Conservation (phyloP, 2,797 vertebrate genomes). For the Muscicapa comitata region DNA sequence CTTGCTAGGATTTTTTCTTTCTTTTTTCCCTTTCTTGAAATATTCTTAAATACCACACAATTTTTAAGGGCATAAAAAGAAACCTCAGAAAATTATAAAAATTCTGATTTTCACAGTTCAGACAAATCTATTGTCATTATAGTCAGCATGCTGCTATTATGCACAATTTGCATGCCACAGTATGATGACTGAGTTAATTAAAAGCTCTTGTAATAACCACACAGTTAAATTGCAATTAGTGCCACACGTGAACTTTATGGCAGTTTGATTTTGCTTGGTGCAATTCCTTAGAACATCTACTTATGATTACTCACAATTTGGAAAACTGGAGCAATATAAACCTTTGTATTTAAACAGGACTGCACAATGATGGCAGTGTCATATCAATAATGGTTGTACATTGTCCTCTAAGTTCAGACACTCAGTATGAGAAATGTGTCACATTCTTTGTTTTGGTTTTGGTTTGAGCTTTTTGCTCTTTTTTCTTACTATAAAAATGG, state of each 20-base stretch:
- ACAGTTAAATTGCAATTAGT: constrained; percentile 61
- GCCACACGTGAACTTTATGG: constrained; percentile 39
- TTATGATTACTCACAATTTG: neutral
- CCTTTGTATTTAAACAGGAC: neutral
- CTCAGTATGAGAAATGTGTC: neutral
- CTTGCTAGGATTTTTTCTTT: neutral
- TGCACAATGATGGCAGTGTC: neutral
- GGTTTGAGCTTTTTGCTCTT: neutral
- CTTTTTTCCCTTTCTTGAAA: neutral
- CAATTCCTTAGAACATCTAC: neutral
- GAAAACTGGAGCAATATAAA: neutral
- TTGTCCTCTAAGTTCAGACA: neutral
- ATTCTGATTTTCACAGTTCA: constrained; percentile 21
- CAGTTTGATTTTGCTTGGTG: constrained; percentile 6
- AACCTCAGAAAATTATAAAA: neutral
- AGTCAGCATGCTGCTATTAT: constrained; percentile 30
- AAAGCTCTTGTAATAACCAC: constrained; percentile 52
- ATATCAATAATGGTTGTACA: neutral
- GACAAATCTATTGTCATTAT: constrained; percentile 10
- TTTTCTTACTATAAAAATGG: neutral
- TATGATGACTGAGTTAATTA: constrained; percentile 57
- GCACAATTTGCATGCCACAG: constrained; percentile 35
- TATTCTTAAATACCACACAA: neutral
- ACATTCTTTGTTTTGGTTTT: neutral
- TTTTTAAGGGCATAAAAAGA: neutral